Evolutionary conservation across 2,888 invertebrate genomes (phyloP), one percentile per base, ranked within the genome.

Genomic region (Antheraea assamensis): DNA sequence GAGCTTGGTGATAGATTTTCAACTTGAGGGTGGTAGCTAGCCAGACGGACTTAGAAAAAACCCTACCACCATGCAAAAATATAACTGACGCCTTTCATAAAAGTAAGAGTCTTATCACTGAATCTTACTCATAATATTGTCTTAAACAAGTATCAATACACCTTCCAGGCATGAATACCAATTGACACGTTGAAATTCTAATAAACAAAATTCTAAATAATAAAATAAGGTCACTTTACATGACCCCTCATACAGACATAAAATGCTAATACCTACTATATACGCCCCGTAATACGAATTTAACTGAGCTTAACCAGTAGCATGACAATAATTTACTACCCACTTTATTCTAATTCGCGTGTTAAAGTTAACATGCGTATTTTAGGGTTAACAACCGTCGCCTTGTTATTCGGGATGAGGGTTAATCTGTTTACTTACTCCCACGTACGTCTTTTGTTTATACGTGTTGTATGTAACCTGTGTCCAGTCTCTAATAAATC

Each of bases 261-360:
- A 64, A 68, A 68, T 68, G 68, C n/a, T 35, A 68, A 68, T 35
- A 10, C 35, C 10, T 68, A 68, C n/a, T 47, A 30, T 52, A 30
- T 71, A 71, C 35, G 55, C 19, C 35, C 35, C 35, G n/a, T 35
- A 72, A 52, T 55, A 68, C 71, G 66, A 68, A 71, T 74, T 74
- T 71, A 74, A 72, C 68, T 55, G 52, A 55, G 30, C 47, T 72
- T 52, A 73, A 35, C 74, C 74, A 52, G 71, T 78, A 78, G 77
- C 76, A 74, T 77, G 76, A 77, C 75, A 73, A 77, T 78, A 77
- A 79, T 81, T 80, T 78, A 80, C 77, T 74, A 74, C 74, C 76
- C 75, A 77, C 77, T 80, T 80, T 74, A 74, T 79, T 79, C 74
- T 78, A 78, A 80, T 80, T 77, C 78, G 75, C 76, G 75, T 77